Base-by-base conservation (phyloP, 2,888 invertebrate genomes). In the Tiphia femorata region DNA sequence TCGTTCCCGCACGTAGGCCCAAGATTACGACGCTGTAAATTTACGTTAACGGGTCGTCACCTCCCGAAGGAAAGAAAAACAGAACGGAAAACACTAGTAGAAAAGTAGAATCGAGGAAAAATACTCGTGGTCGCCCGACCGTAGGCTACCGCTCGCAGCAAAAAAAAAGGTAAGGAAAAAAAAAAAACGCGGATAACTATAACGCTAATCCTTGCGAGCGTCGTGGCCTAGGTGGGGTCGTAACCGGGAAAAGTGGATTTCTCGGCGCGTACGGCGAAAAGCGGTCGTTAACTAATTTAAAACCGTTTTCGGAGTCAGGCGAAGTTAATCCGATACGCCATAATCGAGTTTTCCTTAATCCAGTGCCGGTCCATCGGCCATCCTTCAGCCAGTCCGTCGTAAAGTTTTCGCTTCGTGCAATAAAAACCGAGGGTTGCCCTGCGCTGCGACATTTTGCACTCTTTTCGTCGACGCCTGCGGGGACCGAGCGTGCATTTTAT, bases 321-420 rank as follows among this genome's bases (percentile, higher is more conserved):
- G 21, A 73, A 78, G 77, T 77, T 78, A 78, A 78, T 78, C 75
- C 73, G 62, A 69, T 71, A 55, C 58, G 54, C 64, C 63, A 67
- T 75, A 74, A 73, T 73, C 69, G 72, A 74, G 67, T 70, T 72
- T 67, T 53, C 62, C 19, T 46, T 38, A 61, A 54, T 51, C 58
- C 55, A 38, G 12, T n/a, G n/a, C n/a, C 14, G 14, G 35, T 10
- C 19, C 46, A 12, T 12, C 21, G 12, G 10, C 21, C 16, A 10
- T 2, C 23, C 23, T 33, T 19, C 16, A 40, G n/a, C n/a, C n/a
- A n/a, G n/a, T 6, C 51, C 38, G 54, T 53, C 42, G 42, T 58
- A 53, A 61, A 53, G 12, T n/a, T n/a, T n/a, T n/a, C n/a, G n/a
- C 46, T 6, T 12, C 38, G 17, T 29, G 16, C 25, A n/a, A 48